phyloP scores from a whole-genome alignment of 2,113 vertebrate genomes.

The Pyrgilauda ruficollis region DNA sequence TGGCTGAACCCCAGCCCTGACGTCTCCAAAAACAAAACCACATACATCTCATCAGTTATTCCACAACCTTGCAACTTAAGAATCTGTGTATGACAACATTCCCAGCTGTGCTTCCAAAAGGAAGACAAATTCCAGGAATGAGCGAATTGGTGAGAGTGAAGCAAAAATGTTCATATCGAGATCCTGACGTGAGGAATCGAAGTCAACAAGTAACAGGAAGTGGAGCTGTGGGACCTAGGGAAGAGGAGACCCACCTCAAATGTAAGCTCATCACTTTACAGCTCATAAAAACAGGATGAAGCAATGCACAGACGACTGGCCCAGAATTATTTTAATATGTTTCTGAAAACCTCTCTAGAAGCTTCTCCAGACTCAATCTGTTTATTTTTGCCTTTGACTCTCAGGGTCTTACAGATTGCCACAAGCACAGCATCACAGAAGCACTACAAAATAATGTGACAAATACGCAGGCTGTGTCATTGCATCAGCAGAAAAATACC shows the following conservation, averaged over 20 bases:
- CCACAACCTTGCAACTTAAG: not conserved
- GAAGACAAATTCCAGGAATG: conserved; percentile 7
- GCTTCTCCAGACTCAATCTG: not conserved
- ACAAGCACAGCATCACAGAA: not conserved
- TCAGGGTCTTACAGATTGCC: not conserved
- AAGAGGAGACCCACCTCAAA: not conserved
- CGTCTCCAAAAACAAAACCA: not conserved
- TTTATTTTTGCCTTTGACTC: conserved; percentile 19
- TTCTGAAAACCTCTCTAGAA: not conserved
- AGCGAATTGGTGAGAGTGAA: not conserved
- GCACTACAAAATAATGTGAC: not conserved
- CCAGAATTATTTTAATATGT: not conserved
- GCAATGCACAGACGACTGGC: not conserved
- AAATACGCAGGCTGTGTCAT: not conserved
- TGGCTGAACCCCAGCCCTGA: not conserved
- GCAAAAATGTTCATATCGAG: not conserved
- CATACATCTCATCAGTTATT: conserved; percentile 1
- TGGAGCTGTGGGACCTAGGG: not conserved
- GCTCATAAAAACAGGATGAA: not conserved
- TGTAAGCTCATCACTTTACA: not conserved
- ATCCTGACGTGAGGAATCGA: not conserved
- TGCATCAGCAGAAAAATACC: conserved; percentile 41
- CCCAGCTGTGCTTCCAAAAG: conserved; percentile 1
- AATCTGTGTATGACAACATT: conserved; percentile 2
- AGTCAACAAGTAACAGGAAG: not conserved